Percentiles rank a stretch among this genome's conserved stretches.
Evolutionary conservation across 2,113 vertebrate genomes (phyloP).

Genomic region (Pelvicachromis taeniatus): DNA sequence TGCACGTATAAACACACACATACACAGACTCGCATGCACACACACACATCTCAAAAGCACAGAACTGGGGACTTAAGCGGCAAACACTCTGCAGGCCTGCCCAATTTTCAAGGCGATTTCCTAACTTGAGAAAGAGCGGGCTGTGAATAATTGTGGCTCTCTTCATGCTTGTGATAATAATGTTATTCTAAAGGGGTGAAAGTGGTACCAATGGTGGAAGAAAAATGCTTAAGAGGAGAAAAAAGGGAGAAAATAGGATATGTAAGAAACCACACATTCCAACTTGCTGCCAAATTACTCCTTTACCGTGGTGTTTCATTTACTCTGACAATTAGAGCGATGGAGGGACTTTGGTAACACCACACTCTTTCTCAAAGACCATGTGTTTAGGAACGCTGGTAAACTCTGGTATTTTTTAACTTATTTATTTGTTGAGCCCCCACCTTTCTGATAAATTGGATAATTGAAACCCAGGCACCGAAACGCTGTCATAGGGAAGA

Average conservation of each 20-base stretch:
- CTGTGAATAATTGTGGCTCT: slow-evolving; percentile 74
- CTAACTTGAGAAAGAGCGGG: slow-evolving; percentile 70
- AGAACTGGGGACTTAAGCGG: slow-evolving; percentile 55
- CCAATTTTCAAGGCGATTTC: slow-evolving; percentile 79
- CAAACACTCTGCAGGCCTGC: slow-evolving; percentile 73
- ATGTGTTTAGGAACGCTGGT: background rate
- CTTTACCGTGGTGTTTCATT: slow-evolving; percentile 49
- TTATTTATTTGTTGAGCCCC: background rate
- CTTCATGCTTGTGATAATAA: slow-evolving; percentile 76
- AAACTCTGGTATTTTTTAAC: background rate
- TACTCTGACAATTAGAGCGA: slow-evolving; percentile 32
- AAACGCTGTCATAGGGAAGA: background rate
- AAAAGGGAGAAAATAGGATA: slow-evolving; percentile 29
- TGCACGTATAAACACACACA: slow-evolving; percentile 9
- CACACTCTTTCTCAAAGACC: background rate
- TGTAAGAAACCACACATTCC: slow-evolving; percentile 54
- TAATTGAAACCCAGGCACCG: background rate
- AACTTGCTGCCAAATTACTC: slow-evolving; percentile 53
- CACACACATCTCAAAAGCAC: slow-evolving; percentile 28
- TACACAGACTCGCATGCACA: background rate
- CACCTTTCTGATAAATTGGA: background rate
- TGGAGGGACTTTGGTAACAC: background rate
- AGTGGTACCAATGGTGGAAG: slow-evolving; percentile 64
- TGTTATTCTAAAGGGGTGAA: slow-evolving; percentile 74
- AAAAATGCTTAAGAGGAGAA: slow-evolving; percentile 55